phyloP scores from a whole-genome alignment of 2,797 vertebrate species.

The Pangasius sanitwongsei region DNA sequence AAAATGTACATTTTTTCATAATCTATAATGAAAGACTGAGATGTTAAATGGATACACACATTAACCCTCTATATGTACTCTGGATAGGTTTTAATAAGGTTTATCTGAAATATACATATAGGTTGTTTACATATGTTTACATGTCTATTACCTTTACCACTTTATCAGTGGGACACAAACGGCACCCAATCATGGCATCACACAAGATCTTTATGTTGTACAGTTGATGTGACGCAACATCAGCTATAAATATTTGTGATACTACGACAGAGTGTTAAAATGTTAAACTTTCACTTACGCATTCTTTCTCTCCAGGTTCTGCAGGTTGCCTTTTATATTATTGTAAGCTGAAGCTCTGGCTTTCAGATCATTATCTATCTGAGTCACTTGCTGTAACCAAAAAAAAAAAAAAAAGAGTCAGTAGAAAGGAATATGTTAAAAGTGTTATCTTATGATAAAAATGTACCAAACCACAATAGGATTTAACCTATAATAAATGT shows the following conservation, averaged over 20 bases:
- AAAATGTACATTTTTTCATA: background rate
- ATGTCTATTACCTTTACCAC: background rate
- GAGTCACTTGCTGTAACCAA: constrained; percentile 84
- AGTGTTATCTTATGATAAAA: background rate
- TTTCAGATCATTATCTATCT: constrained; percentile 97
- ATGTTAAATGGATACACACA: background rate
- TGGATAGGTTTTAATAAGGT: background rate
- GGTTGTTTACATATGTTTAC: background rate
- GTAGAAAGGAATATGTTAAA: background rate
- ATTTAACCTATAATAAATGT: background rate
- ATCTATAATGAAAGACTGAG: background rate
- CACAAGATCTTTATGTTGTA: background rate
- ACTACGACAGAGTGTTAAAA: background rate
- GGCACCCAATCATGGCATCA: background rate
- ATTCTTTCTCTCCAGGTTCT: constrained; percentile 96
- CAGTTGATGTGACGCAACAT: background rate
- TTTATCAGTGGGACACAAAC: background rate
- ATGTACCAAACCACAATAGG: background rate
- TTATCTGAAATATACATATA: background rate
- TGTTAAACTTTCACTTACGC: constrained; percentile 78
- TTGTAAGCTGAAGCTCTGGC: constrained; percentile 95
- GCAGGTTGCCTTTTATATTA: constrained; percentile 96
- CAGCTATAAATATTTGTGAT: background rate
- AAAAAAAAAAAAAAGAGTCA: constrained; percentile 12
- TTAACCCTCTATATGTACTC: background rate